Base-by-base conservation (phyloP, 1,140 invertebrate species). In the Drosophila repletoides region DNA sequence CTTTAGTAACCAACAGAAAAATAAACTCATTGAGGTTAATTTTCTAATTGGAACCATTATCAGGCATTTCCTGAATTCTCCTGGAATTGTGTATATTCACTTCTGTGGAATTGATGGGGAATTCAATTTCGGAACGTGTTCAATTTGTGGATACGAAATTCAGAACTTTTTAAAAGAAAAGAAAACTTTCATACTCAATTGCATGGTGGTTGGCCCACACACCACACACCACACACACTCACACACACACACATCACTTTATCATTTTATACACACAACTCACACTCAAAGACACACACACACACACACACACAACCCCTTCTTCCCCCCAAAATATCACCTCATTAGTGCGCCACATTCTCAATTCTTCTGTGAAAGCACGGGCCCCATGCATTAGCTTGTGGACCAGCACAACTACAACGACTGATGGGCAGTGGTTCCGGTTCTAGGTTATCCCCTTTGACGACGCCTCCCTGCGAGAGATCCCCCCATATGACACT, bases 381-480 rank as follows among this genome's bases (percentile, higher is more conserved):
- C 89, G 89, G 89, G 89, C 89, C 87, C 73, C 79, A 65, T 63
- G 59, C 64, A 79, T 51, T 55, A 26, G 59, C 56, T 69, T 68
- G 72, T 84, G 69, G 81, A 88, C 87, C 77, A 79, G 87, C 67
- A 63, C 65, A 76, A 88, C 88, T 90, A 77, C 89, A 88, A 76
- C 64, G 79, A 89, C 77, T 90, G 76, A 90, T 90, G 46, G 73
- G 88, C 73, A 83, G 90, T 88, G 90, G 76, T 89, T 90, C 89
- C 80, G 89, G 89, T 91, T 92, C 90, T 90, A 94, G 97, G 91
- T 92, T 98, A 80, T 96, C 95, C 75, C 94, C 95, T 33, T 90
- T 96, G 55, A 97, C 95, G 68, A 97, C 95, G 45, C 97, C 97
- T 43, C 96, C 96, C 9, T 93, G 97, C 69, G 97, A 98, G 91